These are phyloP conservation scores for Myopa tessellatipennis DNA, from an alignment of 2,888 invertebrate species.

Conservation along the genomic window DNA sequence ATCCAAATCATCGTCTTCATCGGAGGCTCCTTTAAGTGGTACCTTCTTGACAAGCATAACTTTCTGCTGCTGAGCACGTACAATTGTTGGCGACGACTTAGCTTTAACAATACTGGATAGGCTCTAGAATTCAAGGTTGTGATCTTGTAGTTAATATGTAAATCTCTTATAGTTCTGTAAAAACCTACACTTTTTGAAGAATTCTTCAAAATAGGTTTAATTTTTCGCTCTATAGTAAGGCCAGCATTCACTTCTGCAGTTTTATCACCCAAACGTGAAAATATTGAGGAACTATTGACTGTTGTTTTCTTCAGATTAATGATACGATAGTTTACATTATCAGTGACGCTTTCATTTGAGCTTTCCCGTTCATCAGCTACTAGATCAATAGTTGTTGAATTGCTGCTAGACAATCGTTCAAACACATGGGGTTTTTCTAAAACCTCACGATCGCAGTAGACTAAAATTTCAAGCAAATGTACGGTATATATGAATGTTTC, in stretches of 20 bases:
- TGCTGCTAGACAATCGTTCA: slow-evolving; percentile 58
- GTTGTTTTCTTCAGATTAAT: slow-evolving; percentile 52
- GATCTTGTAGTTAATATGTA: not conserved
- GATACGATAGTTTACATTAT: slow-evolving; percentile 56
- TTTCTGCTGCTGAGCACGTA: slow-evolving; percentile 59
- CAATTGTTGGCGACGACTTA: slow-evolving; percentile 48
- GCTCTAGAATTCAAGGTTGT: slow-evolving; percentile 39
- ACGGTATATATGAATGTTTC: not conserved
- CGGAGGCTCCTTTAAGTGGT: slow-evolving; percentile 61
- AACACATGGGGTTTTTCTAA: slow-evolving; percentile 59
- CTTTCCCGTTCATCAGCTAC: slow-evolving; percentile 48
- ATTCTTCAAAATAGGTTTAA: slow-evolving; percentile 65
- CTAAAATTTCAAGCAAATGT: slow-evolving; percentile 46
- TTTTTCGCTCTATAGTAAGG: slow-evolving; percentile 51
- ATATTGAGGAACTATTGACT: slow-evolving; percentile 60
- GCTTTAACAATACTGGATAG: slow-evolving; percentile 56
- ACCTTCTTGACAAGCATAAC: slow-evolving; percentile 66
- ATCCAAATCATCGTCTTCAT: slow-evolving; percentile 53
- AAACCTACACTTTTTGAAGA: slow-evolving; percentile 51
- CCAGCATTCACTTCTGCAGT: slow-evolving; percentile 45
- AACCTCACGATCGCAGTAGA: slow-evolving; percentile 63
- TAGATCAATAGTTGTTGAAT: slow-evolving; percentile 40
- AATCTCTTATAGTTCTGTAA: not conserved
- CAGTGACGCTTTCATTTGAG: slow-evolving; percentile 47
- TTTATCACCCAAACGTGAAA: slow-evolving; percentile 65